Evolutionary conservation across 2,888 invertebrate genomes (phyloP).

Genomic region (Galeopsomyia nigrocyanea): DNA sequence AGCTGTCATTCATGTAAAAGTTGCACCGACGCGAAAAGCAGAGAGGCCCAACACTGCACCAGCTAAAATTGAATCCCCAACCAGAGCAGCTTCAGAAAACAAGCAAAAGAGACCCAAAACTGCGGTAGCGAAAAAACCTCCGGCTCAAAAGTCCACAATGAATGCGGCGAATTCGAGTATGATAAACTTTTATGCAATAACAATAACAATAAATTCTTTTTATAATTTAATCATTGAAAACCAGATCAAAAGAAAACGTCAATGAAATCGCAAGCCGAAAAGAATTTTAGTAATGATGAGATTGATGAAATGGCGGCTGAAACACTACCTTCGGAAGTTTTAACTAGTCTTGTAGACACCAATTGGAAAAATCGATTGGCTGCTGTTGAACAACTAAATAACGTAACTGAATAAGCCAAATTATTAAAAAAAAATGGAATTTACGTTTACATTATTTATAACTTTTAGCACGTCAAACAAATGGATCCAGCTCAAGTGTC

Average conservation of each 20-base stretch:
- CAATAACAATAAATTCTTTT: slow-evolving; percentile 1
- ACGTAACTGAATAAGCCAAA: slow-evolving; percentile 57
- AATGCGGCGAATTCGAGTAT: slow-evolving; percentile 54
- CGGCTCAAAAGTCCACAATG: slow-evolving; percentile 50
- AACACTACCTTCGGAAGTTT: slow-evolving; percentile 75
- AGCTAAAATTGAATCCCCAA: slow-evolving; percentile 66
- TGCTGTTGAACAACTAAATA: slow-evolving; percentile 81
- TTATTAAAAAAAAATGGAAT: slow-evolving; percentile 7
- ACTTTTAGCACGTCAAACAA: slow-evolving; percentile 71
- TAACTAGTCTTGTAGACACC: slow-evolving; percentile 78
- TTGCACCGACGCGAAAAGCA: slow-evolving; percentile 75
- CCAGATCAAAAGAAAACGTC: slow-evolving; percentile 58
- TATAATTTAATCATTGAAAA: slow-evolving; percentile 2
- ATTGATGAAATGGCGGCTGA: slow-evolving; percentile 81
- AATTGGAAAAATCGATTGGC: slow-evolving; percentile 90
- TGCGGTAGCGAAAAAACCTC: slow-evolving; percentile 60
- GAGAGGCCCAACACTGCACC: slow-evolving; percentile 72
- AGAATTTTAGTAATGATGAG: slow-evolving; percentile 82
- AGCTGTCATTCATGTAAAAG: slow-evolving; percentile 86
- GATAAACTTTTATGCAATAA: slow-evolving; percentile 1
- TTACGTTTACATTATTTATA: slow-evolving; percentile 1
- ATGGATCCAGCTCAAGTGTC: slow-evolving; percentile 77
- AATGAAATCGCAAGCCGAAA: slow-evolving; percentile 70
- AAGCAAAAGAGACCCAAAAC: slow-evolving; percentile 60
- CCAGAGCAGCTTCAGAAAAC: slow-evolving; percentile 45